Conservation (phyloP, 2,888 invertebrate species). For the Beris morrisii region DNA sequence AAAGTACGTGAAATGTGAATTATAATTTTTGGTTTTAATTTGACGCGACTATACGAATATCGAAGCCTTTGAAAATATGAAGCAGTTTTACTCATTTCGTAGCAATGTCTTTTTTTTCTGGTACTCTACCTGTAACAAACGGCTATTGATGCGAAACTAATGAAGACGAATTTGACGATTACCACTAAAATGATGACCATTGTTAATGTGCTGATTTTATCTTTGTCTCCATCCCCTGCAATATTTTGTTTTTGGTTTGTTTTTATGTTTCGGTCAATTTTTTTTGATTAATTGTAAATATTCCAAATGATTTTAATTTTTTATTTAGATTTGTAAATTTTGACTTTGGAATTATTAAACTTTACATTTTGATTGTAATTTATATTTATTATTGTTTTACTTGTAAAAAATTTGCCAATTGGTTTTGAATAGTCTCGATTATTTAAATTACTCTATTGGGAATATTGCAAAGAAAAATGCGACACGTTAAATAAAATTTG, state of each 20-base stretch:
- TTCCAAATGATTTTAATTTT: slow-evolving; percentile 18
- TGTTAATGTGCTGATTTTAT: slow-evolving; percentile 84
- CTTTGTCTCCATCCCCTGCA: slow-evolving; percentile 74
- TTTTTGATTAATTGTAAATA: slow-evolving; percentile 8
- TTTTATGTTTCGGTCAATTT: slow-evolving; percentile 3
- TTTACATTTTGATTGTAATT: neutral
- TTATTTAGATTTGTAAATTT: neutral
- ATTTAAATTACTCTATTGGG: too few relatives aligned
- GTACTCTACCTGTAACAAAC: slow-evolving; percentile 88
- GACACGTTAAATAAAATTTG: too few relatives aligned
- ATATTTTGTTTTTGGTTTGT: slow-evolving; percentile 46
- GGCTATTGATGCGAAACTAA: slow-evolving; percentile 92
- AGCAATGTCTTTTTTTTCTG: neutral
- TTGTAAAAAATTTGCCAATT: too few relatives aligned
- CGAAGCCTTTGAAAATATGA: too few relatives aligned
- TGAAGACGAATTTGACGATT: slow-evolving; percentile 91
- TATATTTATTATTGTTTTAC: too few relatives aligned
- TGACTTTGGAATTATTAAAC: neutral
- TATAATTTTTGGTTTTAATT: too few relatives aligned
- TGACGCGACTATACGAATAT: too few relatives aligned
- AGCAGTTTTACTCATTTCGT: too few relatives aligned
- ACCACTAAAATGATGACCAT: slow-evolving; percentile 92
- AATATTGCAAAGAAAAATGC: too few relatives aligned
- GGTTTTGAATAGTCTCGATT: too few relatives aligned
- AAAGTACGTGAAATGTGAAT: too few relatives aligned